phyloP scores from a whole-genome alignment of 1,140 invertebrate genomes.

The Drosophila nigrodunni region DNA sequence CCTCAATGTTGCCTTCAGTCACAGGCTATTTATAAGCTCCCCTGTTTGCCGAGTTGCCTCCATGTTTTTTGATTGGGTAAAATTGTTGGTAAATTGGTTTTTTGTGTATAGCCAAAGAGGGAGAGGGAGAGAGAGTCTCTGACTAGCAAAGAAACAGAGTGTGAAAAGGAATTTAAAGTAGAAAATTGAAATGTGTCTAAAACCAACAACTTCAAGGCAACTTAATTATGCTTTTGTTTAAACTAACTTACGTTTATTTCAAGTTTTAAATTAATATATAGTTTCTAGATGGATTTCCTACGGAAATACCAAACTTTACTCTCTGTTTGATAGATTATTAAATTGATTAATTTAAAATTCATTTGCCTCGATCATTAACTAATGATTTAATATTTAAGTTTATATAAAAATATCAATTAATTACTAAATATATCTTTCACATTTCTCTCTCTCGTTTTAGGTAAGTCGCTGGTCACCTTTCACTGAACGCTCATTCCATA shows the following conservation, averaged over 20 bases:
- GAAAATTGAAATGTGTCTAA: conserved; percentile 7
- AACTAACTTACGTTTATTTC: neutral
- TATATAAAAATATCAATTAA: conserved; percentile 24
- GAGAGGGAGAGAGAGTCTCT: neutral
- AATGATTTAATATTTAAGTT: conserved; percentile 28
- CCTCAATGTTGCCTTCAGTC: conserved; percentile 50
- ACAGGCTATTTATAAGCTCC: conserved; percentile 73
- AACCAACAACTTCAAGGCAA: neutral
- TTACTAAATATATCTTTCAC: conserved; percentile 40
- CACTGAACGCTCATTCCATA: conserved; percentile 5
- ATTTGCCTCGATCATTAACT: conserved; percentile 38
- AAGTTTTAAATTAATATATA: no score
- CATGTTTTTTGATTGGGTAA: conserved; percentile 66
- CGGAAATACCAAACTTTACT: neutral
- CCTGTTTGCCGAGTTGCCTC: conserved; percentile 25
- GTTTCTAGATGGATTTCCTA: no score
- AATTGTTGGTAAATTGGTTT: conserved; percentile 77
- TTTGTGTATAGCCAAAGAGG: conserved; percentile 47
- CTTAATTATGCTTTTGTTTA: neutral
- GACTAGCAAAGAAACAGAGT: neutral
- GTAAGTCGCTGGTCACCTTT: conserved; percentile 61
- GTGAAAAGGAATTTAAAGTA: conserved; percentile 36
- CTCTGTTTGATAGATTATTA: neutral
- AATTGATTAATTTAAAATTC: conserved; percentile 14
- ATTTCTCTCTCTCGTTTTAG: conserved; percentile 66